Percentiles rank a stretch among this genome's conserved stretches.
Evolutionary conservation across 2,888 invertebrate genomes (phyloP).

Genomic region (Disparrhopalites patrizii): DNA sequence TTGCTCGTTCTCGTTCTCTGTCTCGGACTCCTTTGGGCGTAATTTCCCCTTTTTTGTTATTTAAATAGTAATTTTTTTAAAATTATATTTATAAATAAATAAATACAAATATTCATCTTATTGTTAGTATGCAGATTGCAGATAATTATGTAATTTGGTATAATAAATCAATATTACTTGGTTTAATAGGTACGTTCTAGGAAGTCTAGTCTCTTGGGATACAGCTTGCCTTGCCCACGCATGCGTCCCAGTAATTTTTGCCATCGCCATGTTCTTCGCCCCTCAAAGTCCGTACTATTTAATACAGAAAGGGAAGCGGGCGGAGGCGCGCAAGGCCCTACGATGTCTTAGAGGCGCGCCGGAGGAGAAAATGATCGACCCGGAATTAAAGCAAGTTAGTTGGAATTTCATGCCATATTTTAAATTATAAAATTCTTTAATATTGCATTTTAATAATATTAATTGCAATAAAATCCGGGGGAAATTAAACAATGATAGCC

Average conservation of each 20-base stretch:
- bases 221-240: slow-evolving; percentile 64
- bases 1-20: slow-evolving; percentile 50
- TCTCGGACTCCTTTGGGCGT: slow-evolving; percentile 53
- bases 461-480: not conserved
- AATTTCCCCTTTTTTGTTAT: too few species aligned
- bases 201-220: slow-evolving; percentile 61
- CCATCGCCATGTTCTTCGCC: slow-evolving; percentile 52
- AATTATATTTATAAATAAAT: too few species aligned
- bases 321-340: not conserved
- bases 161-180: too few species aligned
- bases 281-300: not conserved
- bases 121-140: too few species aligned
- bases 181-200: slow-evolving; percentile 66
- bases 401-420: not conserved
- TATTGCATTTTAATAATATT: too few species aligned
- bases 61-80: too few species aligned
- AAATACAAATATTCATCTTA: too few species aligned
- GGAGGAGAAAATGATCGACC: slow-evolving; percentile 54
- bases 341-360: not conserved
- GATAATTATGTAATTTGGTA: too few species aligned
- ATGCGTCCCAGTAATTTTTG: slow-evolving; percentile 66
- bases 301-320: not conserved
- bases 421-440: too few species aligned
- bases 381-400: slow-evolving; percentile 59
- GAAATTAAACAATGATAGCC: not conserved